Base-by-base conservation (phyloP, 2,113 vertebrate species). In the Pavo muticus region DNA sequence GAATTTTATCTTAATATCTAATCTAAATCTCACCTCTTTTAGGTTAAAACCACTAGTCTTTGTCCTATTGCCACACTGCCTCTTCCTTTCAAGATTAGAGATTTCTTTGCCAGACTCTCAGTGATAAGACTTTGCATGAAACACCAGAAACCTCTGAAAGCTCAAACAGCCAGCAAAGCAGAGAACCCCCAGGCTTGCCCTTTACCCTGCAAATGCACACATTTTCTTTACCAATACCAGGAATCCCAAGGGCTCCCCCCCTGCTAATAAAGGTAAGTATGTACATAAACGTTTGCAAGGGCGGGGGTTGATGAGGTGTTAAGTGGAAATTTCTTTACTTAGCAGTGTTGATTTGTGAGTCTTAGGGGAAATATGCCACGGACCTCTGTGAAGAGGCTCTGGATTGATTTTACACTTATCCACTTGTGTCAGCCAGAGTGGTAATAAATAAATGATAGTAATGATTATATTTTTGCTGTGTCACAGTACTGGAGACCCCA, bases 301-400 rank as follows among this genome's bases (percentile, higher is more conserved):
- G 30, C 0, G 4, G 47, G 35, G 32, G 54, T 48, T 86, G 91
- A 89, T 91, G 91, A 93, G 84, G 91, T 89, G 91, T 75, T 70
- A 88, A 93, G 91, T 75, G 85, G 85, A 68, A 93, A 89, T 91
- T 93, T 89, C 91, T 93, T 93, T 75, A 67, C 85, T 93, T 80
- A 90, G 89, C 73, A 47, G 59, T 14, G 68, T 52, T 80, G 73
- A 91, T 87, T 93, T 93, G 72, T 89, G 85, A 84, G 88, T 70
- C 88, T 61, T 44, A 4, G 14, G 91, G 88, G 91, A 89, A 93
- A 93, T 71, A 79, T 45, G 17, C 25, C 54, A 14, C 70, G 54
- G 84, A 70, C 75, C 84, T 82, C 88, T 54, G 3, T 8, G 76
- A 91, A 93, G 91, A 95, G 86, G 56, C 44, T 74, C 56, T 56